phyloP scores from a whole-genome alignment of 2,888 invertebrate genomes.

The Tupiocoris notatus region DNA sequence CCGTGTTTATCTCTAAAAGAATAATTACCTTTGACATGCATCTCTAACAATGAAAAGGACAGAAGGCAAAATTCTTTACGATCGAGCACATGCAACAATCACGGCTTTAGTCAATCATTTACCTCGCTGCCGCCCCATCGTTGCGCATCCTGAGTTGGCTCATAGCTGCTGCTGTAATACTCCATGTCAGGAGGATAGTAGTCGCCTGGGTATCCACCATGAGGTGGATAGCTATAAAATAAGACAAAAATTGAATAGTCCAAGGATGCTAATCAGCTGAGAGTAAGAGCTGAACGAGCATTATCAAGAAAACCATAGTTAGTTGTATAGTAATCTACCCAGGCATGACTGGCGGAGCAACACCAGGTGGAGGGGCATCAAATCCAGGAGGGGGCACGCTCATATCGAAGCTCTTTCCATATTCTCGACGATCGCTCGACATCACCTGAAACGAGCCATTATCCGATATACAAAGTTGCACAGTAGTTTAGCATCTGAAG shows the following conservation, averaged over 20 bases:
- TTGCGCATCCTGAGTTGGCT: slow-evolving; percentile 71
- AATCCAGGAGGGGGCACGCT: slow-evolving; percentile 52
- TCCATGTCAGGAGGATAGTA: slow-evolving; percentile 51
- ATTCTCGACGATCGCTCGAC: slow-evolving; percentile 87
- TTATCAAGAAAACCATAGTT: too few relatives aligned
- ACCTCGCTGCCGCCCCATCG: slow-evolving; percentile 60
- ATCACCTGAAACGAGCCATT: too few relatives aligned
- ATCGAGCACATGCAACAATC: too few relatives aligned
- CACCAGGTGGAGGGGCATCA: slow-evolving; percentile 49
- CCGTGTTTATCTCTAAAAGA: too few relatives aligned
- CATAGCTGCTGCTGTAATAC: slow-evolving; percentile 62
- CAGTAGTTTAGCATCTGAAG: too few relatives aligned
- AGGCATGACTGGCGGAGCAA: slow-evolving; percentile 42
- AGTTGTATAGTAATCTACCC: background rate
- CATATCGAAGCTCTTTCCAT: slow-evolving; percentile 63
- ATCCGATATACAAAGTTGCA: too few relatives aligned
- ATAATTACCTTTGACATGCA: background rate
- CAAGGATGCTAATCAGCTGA: too few relatives aligned
- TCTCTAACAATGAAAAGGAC: background rate
- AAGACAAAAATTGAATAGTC: too few relatives aligned
- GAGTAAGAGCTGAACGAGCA: too few relatives aligned
- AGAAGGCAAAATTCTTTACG: background rate
- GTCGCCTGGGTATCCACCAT: slow-evolving; percentile 30
- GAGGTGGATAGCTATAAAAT: slow-evolving; percentile 38
- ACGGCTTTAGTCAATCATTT: slow-evolving; percentile 52